Evolutionary conservation across 2,797 vertebrate species (phyloP).

Genomic region (Hirundo rustica): DNA sequence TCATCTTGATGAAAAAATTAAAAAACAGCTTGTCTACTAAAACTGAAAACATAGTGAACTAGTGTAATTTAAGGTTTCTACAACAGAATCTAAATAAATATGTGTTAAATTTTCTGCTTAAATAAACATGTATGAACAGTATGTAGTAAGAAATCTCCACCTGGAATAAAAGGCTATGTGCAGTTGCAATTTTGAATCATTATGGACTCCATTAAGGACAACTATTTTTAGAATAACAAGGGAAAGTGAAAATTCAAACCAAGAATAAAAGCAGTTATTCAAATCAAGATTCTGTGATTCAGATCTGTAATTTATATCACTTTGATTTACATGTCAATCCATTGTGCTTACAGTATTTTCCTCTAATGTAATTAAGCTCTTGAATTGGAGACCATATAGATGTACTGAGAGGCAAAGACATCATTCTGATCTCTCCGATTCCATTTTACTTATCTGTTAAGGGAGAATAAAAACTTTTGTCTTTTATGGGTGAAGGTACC

Average conservation of each 20-base stretch:
- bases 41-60: not conserved
- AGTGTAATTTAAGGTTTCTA: not conserved
- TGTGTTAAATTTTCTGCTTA: not conserved
- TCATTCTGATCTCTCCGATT: conserved; percentile 1
- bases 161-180: not conserved
- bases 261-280: conserved; percentile 19
- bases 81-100: not conserved
- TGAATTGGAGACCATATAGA: not conserved
- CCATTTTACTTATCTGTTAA: conserved; percentile 31
- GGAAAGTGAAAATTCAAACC: not conserved
- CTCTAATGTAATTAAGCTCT: conserved; percentile 7
- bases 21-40: not conserved
- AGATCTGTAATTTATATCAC: conserved; percentile 22
- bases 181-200: not conserved
- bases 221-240: conserved; percentile 27
- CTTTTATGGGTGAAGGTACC: conserved; percentile 32
- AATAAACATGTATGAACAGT: not conserved
- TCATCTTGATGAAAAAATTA: not conserved
- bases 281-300: not conserved
- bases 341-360: not conserved
- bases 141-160: not conserved
- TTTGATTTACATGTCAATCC: conserved; percentile 28
- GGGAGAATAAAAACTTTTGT: conserved; percentile 19
- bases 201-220: not conserved
- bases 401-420: not conserved